phyloP scores from a whole-genome alignment of 2,888 invertebrate species.

The Pandemis heparana region DNA sequence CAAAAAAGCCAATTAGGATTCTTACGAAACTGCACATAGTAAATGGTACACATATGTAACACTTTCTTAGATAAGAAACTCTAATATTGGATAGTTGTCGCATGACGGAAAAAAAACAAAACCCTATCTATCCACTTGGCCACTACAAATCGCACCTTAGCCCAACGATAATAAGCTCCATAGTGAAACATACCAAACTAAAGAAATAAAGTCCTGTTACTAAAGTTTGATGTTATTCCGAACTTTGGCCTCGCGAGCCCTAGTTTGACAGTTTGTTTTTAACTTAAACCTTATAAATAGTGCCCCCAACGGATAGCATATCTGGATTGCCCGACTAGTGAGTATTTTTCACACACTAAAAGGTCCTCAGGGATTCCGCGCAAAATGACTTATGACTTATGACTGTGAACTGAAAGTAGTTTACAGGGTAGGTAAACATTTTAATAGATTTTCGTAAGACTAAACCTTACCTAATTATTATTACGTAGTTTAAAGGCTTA shows the following conservation, averaged over 20 bases:
- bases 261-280: slow-evolving; percentile 76
- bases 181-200: not conserved
- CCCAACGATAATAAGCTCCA: not conserved
- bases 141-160: slow-evolving; percentile 6
- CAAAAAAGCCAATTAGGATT: too few species aligned
- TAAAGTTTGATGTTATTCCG: slow-evolving; percentile 65
- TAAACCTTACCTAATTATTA: not conserved
- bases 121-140: not conserved
- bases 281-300: slow-evolving; percentile 60
- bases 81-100: not conserved
- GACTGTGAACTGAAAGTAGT: not conserved
- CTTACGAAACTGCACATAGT: too few species aligned
- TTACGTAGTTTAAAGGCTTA: not conserved
- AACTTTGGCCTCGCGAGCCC: slow-evolving; percentile 65
- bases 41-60: not conserved
- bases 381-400: slow-evolving; percentile 38
- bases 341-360: slow-evolving; percentile 15
- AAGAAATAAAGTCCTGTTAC: slow-evolving; percentile 70
- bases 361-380: slow-evolving; percentile 65
- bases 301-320: slow-evolving; percentile 47
- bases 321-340: slow-evolving; percentile 11
- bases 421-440: not conserved
- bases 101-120: not conserved
- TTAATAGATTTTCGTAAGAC: not conserved
- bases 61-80: not conserved